Conservation (phyloP, 2,113 vertebrate genomes). For the Scomber japonicus region DNA sequence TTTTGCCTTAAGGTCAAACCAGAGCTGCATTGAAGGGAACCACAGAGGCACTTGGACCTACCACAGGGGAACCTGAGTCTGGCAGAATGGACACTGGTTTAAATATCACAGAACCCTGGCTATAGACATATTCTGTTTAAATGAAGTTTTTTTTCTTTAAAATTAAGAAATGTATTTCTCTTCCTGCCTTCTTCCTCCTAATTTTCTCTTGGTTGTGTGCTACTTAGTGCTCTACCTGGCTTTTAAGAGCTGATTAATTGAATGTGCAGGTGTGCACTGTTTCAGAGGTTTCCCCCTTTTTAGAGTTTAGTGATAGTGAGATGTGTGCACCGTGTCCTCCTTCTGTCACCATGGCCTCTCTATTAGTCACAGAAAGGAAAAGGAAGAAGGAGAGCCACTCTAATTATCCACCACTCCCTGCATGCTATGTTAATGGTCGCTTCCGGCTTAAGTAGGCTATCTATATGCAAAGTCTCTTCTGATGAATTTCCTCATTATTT, state of each 20-base stretch:
- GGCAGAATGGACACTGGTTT: not conserved
- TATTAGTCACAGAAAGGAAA: slow-evolving; percentile 64
- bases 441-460: slow-evolving; percentile 87
- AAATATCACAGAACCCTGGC: not conserved
- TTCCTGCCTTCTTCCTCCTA: not conserved
- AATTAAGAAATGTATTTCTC: not conserved
- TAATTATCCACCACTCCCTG: slow-evolving; percentile 81
- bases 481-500: slow-evolving; percentile 89
- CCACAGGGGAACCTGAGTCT: not conserved
- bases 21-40: not conserved
- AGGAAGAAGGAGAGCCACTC: slow-evolving; percentile 65
- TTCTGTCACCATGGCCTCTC: slow-evolving; percentile 65
- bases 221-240: not conserved
- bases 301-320: slow-evolving; percentile 10
- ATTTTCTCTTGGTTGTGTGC: not conserved
- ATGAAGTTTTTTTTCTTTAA: not conserved
- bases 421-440: slow-evolving; percentile 84
- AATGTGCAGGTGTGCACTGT: slow-evolving; percentile 9
- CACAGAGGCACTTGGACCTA: not conserved
- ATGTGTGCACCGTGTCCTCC: slow-evolving; percentile 52
- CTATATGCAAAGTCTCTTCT: slow-evolving; percentile 88
- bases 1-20: slow-evolving; percentile 8
- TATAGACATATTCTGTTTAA: not conserved
- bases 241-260: not conserved
- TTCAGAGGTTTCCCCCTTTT: slow-evolving; percentile 10